These are phyloP conservation scores for Lepidurus apus DNA, from an alignment of 1,140 invertebrate genomes.

Conservation along the genomic window DNA sequence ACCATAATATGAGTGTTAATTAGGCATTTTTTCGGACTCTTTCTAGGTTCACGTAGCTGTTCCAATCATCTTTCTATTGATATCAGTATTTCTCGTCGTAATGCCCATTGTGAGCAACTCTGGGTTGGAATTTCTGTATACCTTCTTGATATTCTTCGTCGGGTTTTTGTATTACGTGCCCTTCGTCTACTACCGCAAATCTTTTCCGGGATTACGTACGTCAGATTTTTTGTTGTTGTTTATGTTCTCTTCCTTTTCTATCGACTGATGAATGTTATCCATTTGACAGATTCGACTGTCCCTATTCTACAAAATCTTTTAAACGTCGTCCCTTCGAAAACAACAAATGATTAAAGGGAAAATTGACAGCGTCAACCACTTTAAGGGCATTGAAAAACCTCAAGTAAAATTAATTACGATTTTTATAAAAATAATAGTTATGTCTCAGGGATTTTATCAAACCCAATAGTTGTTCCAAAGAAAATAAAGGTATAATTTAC, in stretches of 20 bases:
- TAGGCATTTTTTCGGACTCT: constrained; percentile 31
- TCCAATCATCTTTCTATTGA: constrained; percentile 63
- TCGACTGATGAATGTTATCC: no score
- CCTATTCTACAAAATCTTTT: no score
- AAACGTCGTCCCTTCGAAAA: no score
- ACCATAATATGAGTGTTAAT: neutral
- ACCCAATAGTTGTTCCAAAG: no score
- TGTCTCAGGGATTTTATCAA: no score
- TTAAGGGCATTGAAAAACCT: no score
- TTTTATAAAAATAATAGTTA: no score
- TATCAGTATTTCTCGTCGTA: constrained; percentile 68
- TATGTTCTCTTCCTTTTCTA: neutral
- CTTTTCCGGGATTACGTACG: constrained; percentile 72
- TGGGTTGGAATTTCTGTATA: constrained; percentile 69
- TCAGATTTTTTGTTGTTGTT: constrained; percentile 9
- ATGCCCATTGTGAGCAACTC: constrained; percentile 72
- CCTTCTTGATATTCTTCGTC: constrained; percentile 62
- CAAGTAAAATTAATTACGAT: no score
- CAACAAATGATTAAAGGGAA: no score
- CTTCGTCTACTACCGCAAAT: constrained; percentile 70
- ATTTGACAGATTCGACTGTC: no score
- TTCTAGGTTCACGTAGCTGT: constrained; percentile 65
- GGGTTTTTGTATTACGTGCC: constrained; percentile 68
- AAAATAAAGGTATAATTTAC: no score
- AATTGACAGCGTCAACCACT: no score